Conservation (phyloP, 2,888 invertebrate species). For the Ornithoptera alexandrae region DNA sequence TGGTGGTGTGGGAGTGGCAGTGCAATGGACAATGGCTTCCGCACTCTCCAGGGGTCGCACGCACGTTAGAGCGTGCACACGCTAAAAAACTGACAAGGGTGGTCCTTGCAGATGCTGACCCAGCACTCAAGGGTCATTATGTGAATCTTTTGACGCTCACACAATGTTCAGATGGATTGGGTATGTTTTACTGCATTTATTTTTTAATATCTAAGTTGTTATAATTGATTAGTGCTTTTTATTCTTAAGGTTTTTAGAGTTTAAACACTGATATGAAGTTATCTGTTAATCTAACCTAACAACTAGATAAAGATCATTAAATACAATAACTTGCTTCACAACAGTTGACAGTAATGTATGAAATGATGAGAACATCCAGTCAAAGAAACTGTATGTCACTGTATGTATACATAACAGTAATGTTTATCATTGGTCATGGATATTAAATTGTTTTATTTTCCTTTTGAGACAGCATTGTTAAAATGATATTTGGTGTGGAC, state of each 20-base stretch:
- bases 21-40: conserved; percentile 89
- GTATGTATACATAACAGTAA: too few species aligned
- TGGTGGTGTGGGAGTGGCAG: conserved; percentile 90
- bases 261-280: too few species aligned
- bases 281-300: too few species aligned
- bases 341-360: too few species aligned
- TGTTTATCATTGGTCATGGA: background rate
- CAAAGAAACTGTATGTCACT: too few species aligned
- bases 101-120: conserved; percentile 92
- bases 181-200: conserved; percentile 38
- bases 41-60: conserved; percentile 91
- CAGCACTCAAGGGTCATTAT: conserved; percentile 87
- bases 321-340: too few species aligned
- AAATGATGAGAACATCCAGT: too few species aligned
- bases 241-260: too few species aligned
- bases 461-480: too few species aligned
- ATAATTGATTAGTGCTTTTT: too few species aligned
- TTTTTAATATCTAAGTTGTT: background rate
- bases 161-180: conserved; percentile 82
- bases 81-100: conserved; percentile 90
- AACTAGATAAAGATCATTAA: background rate
- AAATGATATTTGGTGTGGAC: too few species aligned
- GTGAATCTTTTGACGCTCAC: conserved; percentile 87
- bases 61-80: conserved; percentile 91
- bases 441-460: background rate